Conservation (phyloP, 1,140 invertebrate species). For the Ephestia elutella region DNA sequence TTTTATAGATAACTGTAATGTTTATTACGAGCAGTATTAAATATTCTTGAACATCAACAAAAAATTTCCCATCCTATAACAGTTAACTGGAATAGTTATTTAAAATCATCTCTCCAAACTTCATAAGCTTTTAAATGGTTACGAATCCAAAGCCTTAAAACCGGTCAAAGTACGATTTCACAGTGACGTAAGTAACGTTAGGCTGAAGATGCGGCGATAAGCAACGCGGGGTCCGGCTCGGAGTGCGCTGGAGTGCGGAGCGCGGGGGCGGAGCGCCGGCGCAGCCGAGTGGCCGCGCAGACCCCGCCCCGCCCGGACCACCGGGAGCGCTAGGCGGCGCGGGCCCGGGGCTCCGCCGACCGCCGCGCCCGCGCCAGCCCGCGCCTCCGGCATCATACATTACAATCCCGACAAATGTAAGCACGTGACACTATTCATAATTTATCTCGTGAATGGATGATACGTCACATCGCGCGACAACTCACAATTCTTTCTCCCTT, state of each 20-base stretch:
- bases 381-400: conserved; percentile 19
- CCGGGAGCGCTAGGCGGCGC: conserved; percentile 65
- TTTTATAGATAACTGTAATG: neutral
- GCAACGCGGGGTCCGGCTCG: conserved; percentile 32
- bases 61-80: neutral
- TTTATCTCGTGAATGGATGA: conserved; percentile 42
- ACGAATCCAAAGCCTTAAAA: conserved; percentile 45
- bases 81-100: neutral
- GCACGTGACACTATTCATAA: conserved; percentile 53
- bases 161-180: conserved; percentile 47
- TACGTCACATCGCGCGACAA: conserved; percentile 21
- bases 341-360: conserved; percentile 24
- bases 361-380: conserved; percentile 13
- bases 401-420: conserved; percentile 32
- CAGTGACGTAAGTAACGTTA: conserved; percentile 57
- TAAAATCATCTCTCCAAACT: conserved; percentile 20
- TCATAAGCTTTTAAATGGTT: conserved; percentile 16
- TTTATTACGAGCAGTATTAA: neutral
- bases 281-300: conserved; percentile 56
- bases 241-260: conserved; percentile 24
- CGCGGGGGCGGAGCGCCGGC: conserved; percentile 34
- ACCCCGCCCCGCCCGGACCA: conserved; percentile 67
- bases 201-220: conserved; percentile 65
- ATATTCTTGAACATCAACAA: neutral
- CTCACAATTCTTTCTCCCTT: conserved; percentile 5